These are phyloP conservation scores for Diacarnus erythraeanus DNA, from an alignment of 37 sponge, comb jelly and placozoan genomes.

Conservation along the genomic window DNA sequence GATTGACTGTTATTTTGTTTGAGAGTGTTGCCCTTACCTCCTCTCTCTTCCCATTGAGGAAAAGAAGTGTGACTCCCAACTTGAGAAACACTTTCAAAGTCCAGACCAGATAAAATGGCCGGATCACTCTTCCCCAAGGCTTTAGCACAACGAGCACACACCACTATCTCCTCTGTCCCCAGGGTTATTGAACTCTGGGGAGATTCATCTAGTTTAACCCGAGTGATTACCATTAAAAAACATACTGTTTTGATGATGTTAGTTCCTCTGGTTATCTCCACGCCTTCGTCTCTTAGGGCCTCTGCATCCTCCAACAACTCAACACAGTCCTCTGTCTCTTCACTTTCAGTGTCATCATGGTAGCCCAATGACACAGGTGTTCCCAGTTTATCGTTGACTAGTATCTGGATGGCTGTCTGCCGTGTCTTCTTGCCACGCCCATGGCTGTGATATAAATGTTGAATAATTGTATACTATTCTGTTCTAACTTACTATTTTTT, in stretches of 20 bases:
- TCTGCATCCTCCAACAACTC: constrained; percentile 40
- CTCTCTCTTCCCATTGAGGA: constrained; percentile 49
- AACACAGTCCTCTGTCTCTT: constrained; percentile 6
- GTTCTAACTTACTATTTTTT: not conserved
- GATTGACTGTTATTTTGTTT: not conserved
- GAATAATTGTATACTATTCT: not conserved
- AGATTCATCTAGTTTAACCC: not conserved
- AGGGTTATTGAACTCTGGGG: not conserved
- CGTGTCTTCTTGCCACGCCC: not conserved
- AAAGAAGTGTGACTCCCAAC: constrained; percentile 43
- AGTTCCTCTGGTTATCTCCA: constrained; percentile 4
- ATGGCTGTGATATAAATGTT: not conserved
- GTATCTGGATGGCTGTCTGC: not conserved
- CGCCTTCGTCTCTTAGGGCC: constrained; percentile 53
- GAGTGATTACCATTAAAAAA: not conserved
- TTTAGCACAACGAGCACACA: constrained; percentile 55
- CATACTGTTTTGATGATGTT: constrained; percentile 9
- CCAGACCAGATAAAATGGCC: not conserved
- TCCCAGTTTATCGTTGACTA: too few species aligned
- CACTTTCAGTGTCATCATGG: constrained; percentile 13
- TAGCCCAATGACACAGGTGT: constrained; percentile 24
- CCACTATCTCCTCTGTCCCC: not conserved
- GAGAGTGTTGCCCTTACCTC: not conserved
- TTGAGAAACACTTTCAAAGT: constrained; percentile 77
- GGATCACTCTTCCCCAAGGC: not conserved